phyloP scores from a whole-genome alignment of 2,888 invertebrate genomes.

The Tuta absoluta region DNA sequence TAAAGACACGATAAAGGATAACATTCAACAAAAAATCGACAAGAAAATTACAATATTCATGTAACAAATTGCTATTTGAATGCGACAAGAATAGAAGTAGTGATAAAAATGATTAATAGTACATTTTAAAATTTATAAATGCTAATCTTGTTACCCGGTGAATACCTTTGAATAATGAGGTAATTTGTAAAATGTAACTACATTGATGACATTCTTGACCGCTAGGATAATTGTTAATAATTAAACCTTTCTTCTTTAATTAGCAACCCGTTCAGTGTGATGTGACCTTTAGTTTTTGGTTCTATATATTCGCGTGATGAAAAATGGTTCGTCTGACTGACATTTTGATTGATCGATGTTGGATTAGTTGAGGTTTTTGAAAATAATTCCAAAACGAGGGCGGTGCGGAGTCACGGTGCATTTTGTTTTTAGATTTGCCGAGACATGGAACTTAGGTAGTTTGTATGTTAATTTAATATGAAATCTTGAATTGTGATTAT shows the following conservation, averaged over 20 bases:
- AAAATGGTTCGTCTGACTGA: conserved; percentile 38
- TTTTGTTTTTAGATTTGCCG: background rate
- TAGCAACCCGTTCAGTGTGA: conserved; percentile 41
- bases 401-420: conserved; percentile 2
- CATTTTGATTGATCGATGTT: conserved; percentile 44
- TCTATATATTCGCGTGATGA: conserved; percentile 47
- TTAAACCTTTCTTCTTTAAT: conserved; percentile 47
- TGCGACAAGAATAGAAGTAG: conserved; percentile 46
- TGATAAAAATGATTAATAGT: conserved; percentile 65
- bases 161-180: conserved; percentile 58
- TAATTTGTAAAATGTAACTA: conserved; percentile 60
- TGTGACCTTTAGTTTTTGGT: conserved; percentile 46
- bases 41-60: conserved; percentile 38
- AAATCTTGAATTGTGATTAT: background rate
- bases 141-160: conserved; percentile 52
- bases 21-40: conserved; percentile 25
- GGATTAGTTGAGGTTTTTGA: conserved; percentile 32
- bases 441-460: background rate
- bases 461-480: background rate
- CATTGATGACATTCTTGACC: conserved; percentile 53
- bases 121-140: conserved; percentile 57
- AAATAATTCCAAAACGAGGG: conserved; percentile 14
- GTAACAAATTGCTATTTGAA: conserved; percentile 29
- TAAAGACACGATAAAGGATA: conserved; percentile 5
- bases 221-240: conserved; percentile 51